Base-by-base conservation (phyloP, 64 coral and sea anemone species). In the Pocillopora damicornis region DNA sequence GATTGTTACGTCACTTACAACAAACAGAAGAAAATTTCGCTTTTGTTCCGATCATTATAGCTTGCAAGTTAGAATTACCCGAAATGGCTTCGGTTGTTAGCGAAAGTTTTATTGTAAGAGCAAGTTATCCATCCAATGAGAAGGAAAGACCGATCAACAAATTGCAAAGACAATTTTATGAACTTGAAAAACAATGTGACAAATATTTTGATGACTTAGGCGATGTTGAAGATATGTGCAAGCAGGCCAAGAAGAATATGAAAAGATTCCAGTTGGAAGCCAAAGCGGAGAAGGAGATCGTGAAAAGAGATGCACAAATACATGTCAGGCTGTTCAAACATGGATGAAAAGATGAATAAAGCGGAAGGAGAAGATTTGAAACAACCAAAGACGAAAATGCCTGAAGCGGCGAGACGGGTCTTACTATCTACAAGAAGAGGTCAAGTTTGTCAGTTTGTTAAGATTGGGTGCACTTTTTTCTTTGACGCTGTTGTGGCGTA, bases 291-390 rank as follows among this genome's bases (percentile, higher is more conserved):
- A 45, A 37, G 8, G 38, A 13, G 17, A 56, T 56, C 11, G 81
- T 37, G 81, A 68, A 56, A 18, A 35, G 42, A 51, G 81, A 83
- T 67, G 36, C 63, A n/a, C 9, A 35, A 22, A 83, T 63, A 25
- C 61, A 83, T 23, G 81, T 17, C 0, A 83, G 20, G 36, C 11
- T 83, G 8, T 42, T 20, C 62, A 69, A 62, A 83, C 17, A 67
- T 83, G 63, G 56, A 83, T 4, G 42, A 69, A 71, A 36, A 83
- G 63, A 51, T 83, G 37, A 63, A 69, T 16, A 69, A 56, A 83
- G 4, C 68, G 63, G 68, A 69, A n/a, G 81, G 13, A 63, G 18
- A 13, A 56, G 20, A 68, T 51, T 22, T 35, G 13, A 83, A 16
- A 25, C 25, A 61, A 35, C 20, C 59, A 10, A 35, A 25, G 34